A percentile compares a stretch with the other conserved stretches of the same genome.
Conservation (phyloP, 2,797 vertebrate species). For the Antennarius maculatus region DNA sequence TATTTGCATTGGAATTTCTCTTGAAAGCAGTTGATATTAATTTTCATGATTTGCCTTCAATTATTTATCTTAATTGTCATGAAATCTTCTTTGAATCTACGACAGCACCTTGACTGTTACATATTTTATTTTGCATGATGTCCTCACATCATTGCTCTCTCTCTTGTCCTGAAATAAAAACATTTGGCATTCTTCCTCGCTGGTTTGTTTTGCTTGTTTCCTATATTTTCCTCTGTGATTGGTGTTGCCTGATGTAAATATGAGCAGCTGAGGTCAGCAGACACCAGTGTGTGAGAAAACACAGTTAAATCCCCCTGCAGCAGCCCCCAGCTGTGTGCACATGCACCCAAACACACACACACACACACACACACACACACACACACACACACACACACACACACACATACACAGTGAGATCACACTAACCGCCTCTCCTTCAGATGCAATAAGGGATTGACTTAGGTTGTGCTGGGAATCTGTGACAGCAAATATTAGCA, state of each 20-base stretch:
- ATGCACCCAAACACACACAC: slow-evolving; percentile 43
- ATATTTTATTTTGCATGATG: no score
- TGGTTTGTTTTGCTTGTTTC: slow-evolving; percentile 44
- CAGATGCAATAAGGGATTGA: slow-evolving; percentile 41
- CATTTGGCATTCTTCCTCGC: slow-evolving; percentile 6
- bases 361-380: slow-evolving; percentile 26
- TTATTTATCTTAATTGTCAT: no score
- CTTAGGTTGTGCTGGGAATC: slow-evolving; percentile 40
- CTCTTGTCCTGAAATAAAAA: no score
- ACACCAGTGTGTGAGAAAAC: slow-evolving; percentile 84
- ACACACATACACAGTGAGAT: slow-evolving; percentile 55
- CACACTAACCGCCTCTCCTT: slow-evolving; percentile 47
- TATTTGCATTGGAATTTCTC: no score
- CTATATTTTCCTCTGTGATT: slow-evolving; percentile 21
- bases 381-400: slow-evolving; percentile 47
- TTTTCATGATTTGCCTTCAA: no score
- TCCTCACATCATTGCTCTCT: no score
- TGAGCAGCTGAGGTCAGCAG: slow-evolving; percentile 82
- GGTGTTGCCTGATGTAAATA: slow-evolving; percentile 77
- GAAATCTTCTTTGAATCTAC: no score
- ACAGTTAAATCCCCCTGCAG: slow-evolving; percentile 73
- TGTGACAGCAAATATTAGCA: slow-evolving; percentile 67
- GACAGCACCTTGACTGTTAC: no score
- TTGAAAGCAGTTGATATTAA: no score
- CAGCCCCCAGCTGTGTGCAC: slow-evolving; percentile 69